phyloP scores from a whole-genome alignment of 2,113 vertebrate species.

The Onychostruthus taczanowskii region DNA sequence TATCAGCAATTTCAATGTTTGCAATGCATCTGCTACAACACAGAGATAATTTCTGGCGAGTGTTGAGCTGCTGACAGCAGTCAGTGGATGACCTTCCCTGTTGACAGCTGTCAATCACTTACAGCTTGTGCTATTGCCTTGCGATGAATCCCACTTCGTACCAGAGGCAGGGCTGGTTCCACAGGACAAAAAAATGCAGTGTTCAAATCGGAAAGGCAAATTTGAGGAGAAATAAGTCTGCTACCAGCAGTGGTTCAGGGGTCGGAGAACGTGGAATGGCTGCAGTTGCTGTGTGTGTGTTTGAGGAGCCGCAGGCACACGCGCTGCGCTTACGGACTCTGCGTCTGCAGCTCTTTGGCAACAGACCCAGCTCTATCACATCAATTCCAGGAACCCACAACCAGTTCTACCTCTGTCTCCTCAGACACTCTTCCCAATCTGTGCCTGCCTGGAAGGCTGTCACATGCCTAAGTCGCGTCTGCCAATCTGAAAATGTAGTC shows the following conservation, averaged over 20 bases:
- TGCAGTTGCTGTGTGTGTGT: background rate
- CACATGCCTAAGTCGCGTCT: background rate
- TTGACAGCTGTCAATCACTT: background rate
- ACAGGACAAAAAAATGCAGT: background rate
- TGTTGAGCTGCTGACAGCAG: background rate
- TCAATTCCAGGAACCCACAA: background rate
- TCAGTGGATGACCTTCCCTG: background rate
- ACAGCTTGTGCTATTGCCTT: background rate
- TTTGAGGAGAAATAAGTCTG: background rate
- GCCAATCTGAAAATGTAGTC: background rate
- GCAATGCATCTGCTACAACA: background rate
- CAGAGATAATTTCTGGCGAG: fast-evolving
- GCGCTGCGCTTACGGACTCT: background rate
- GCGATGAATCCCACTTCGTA: background rate
- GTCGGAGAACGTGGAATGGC: background rate
- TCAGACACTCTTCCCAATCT: background rate
- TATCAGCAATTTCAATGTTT: background rate
- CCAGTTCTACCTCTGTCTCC: background rate
- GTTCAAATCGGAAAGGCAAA: background rate
- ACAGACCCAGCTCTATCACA: background rate
- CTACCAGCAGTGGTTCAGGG: background rate
- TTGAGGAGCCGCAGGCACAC: background rate
- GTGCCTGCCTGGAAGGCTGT: background rate
- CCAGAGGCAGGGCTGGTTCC: background rate
- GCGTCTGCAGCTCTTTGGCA: background rate